Conservation (phyloP, 2,888 invertebrate species). For the Patella pellucida region DNA sequence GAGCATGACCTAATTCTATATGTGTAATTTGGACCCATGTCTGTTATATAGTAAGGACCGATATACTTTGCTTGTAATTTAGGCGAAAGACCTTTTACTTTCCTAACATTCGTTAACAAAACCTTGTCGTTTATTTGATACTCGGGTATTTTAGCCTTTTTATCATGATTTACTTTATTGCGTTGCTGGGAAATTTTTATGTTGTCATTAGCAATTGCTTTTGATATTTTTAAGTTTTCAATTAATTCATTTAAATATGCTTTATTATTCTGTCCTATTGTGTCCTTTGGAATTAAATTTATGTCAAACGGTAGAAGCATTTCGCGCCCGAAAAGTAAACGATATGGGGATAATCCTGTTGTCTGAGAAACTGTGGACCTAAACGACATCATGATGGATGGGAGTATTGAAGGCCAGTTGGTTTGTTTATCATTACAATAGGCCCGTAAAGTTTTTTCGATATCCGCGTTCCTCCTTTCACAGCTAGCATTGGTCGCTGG, state of each 20-base stretch:
- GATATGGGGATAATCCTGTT: slow-evolving; percentile 34
- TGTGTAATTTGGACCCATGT: neutral
- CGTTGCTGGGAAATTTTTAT: neutral
- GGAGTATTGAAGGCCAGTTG: slow-evolving; percentile 36
- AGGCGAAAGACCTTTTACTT: neutral
- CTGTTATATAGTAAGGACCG: neutral
- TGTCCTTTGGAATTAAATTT: slow-evolving; percentile 27
- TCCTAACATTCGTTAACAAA: neutral
- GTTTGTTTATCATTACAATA: slow-evolving; percentile 33
- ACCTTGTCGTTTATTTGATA: neutral
- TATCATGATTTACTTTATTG: neutral
- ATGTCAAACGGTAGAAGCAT: slow-evolving; percentile 36
- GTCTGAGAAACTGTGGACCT: slow-evolving; percentile 37
- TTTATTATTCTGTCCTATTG: slow-evolving; percentile 32
- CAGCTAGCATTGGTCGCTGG: slow-evolving; percentile 38
- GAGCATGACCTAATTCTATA: neutral
- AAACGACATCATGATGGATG: too few species aligned
- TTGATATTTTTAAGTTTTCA: slow-evolving; percentile 23
- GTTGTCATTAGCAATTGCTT: slow-evolving; percentile 25
- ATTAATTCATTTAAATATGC: slow-evolving; percentile 27
- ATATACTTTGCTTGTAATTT: neutral
- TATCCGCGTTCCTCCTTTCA: slow-evolving; percentile 37
- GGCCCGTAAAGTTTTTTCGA: slow-evolving; percentile 33
- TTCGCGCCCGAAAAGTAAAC: slow-evolving; percentile 37
- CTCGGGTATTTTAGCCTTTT: neutral